Base-by-base conservation (phyloP, 2,113 vertebrate genomes). In the Callipepla californica region DNA sequence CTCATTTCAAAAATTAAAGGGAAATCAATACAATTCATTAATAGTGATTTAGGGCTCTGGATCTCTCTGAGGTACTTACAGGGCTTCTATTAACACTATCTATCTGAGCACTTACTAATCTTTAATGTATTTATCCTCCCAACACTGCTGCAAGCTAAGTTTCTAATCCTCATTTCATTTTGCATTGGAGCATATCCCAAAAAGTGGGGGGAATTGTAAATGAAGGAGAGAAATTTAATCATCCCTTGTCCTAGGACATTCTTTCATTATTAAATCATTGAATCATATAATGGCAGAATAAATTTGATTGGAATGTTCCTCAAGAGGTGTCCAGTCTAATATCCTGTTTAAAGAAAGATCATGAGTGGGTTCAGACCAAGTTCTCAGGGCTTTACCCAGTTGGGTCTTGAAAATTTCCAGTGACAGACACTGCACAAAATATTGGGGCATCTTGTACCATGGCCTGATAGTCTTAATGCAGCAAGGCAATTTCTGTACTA, bases 11-110 rank as follows among this genome's bases (percentile, higher is more conserved):
- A 93, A 89, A 91, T 93, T 85, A 95, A 89, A 92, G 47, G 11
- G 34, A 91, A 93, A 95, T 95, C 92, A 94, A 94, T 96, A 93
- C 42, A 78, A 89, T 90, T 94, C 85, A 93, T 89, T 94, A 93
- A 67, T 45, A 87, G 51, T 59, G 67, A 85, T 89, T 96, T 94
- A 93, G 34, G 91, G 42, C 79, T 89, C 81, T 89, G 72, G 28
- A 85, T 82, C 44, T 90, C 85, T 25, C 85, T 25, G 34, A 94
- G 85, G 63, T 85, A 76, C 75, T 96, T 89, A 74, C 22, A 74
- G 23, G 78, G 18, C 17, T 38, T 32, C 4, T 44, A 78, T 94
- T 94, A 93, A 72, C 76, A 77, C 34, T 68, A n/a, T 58, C 34
- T 68, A n/a, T 58, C 47, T 73, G 53, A 94, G 26, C 47, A 77